Base-by-base conservation (phyloP, 2,888 invertebrate species). In the Nomada hirtipes region DNA sequence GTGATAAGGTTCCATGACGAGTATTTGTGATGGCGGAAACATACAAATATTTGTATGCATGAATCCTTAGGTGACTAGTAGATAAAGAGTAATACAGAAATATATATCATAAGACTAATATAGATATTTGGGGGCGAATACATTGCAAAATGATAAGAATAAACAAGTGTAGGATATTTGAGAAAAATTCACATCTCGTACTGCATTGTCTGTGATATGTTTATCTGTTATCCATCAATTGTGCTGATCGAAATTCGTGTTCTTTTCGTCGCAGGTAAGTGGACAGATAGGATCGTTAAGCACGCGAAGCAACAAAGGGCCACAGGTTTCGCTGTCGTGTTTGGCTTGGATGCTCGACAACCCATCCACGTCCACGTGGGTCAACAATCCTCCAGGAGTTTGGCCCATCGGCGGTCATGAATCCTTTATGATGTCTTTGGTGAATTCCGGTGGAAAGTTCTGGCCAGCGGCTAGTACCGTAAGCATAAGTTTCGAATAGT, bases 401-500 rank as follows among this genome's bases (percentile, higher is more conserved):
- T 68, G 44, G 70, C 26, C 72, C 59, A 69, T 63, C 57, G 72
- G 52, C 67, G 57, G 67, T 63, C 83, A 69, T 79, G 84, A 83
- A 82, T 85, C 86, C 83, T 86, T 85, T 86, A 83, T 81, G 78
- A 72, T 68, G 74, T 71, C 81, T 67, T 60, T 72, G 82, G 76
- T 75, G 72, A 86, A 82, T 86, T 83, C 70, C 71, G 9, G 55
- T 15, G 50, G 76, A 77, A 84, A 85, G 61, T 82, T 74, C 64
- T 26, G 65, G 23, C 57, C 36, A 63, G 26, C 15, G n/a, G 61
- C 61, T 57, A 20, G 42, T 55, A 44, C 60, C 60, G 52, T 20
- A 29, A 72, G 79, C 61, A 76, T 86, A 84, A 86, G 76, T 81
- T 78, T 84, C 79, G 67, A 79, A 82, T 88, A 84, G 84, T 87